Percentiles rank a stretch among this genome's conserved stretches.
These are phyloP conservation scores for Phalacrocorax aristotelis DNA, from an alignment of 2,113 vertebrate species.

Conservation along the genomic window DNA sequence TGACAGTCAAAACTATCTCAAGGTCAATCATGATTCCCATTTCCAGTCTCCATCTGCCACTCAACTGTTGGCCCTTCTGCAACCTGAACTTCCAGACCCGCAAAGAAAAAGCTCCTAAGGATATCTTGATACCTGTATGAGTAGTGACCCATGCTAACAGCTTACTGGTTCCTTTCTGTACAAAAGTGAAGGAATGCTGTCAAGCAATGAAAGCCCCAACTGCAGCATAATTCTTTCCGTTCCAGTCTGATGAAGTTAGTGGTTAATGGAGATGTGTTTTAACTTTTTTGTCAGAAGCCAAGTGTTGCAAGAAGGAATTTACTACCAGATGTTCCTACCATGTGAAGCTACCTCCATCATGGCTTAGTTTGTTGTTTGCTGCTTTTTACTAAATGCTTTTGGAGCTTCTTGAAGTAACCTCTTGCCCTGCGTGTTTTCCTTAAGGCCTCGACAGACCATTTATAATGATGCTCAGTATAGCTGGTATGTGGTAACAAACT, in stretches of 20 bases:
- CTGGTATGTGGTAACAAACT: conserved; percentile 12
- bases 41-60: not conserved
- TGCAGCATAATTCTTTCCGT: not conserved
- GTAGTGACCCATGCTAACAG: not conserved
- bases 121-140: too few species aligned
- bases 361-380: not conserved
- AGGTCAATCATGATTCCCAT: not conserved
- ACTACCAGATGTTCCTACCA: not conserved
- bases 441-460: not conserved
- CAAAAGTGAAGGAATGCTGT: not conserved
- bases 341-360: not conserved
- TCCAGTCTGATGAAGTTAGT: not conserved
- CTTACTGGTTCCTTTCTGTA: not conserved
- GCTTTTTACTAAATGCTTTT: not conserved
- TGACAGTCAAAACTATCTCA: not conserved
- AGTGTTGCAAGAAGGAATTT: not conserved
- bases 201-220: not conserved
- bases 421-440: not conserved
- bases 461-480: conserved; percentile 30
- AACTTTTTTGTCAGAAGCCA: not conserved
- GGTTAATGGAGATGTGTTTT: not conserved
- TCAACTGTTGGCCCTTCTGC: not conserved
- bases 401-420: not conserved
- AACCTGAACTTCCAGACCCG: not conserved
- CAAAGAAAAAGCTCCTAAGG: not conserved